Conservation (phyloP, 1,140 invertebrate species). For the Stegodyphus dumicola region DNA sequence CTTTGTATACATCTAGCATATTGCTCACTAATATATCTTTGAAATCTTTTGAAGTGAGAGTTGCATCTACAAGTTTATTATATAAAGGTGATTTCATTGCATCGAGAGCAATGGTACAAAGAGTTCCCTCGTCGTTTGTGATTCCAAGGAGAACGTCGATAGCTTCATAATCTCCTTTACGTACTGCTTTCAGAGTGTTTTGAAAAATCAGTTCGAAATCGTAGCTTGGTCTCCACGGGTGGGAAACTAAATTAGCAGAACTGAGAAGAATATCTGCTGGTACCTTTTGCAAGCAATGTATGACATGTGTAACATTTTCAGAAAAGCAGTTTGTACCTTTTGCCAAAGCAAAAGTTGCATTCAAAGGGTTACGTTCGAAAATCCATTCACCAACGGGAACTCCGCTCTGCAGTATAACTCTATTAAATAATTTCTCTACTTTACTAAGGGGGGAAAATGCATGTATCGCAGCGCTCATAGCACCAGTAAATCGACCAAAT, state of each 20-base stretch:
- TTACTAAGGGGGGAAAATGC: slow-evolving; percentile 61
- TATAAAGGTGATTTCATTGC: slow-evolving; percentile 44
- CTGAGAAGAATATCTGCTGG: slow-evolving; percentile 46
- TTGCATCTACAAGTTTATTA: slow-evolving; percentile 44
- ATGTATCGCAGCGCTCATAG: slow-evolving; percentile 64
- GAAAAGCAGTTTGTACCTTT: neutral
- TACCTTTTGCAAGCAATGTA: slow-evolving; percentile 58
- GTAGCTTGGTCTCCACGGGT: slow-evolving; percentile 58
- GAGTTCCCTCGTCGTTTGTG: slow-evolving; percentile 63
- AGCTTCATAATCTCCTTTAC: slow-evolving; percentile 15
- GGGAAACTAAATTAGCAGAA: neutral
- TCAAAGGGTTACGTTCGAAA: slow-evolving; percentile 61
- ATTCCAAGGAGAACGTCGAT: slow-evolving; percentile 62
- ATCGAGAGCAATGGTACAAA: slow-evolving; percentile 62
- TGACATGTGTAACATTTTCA: neutral
- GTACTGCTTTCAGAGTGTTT: slow-evolving; percentile 46
- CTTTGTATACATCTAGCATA: slow-evolving; percentile 23
- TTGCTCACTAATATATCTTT: slow-evolving; percentile 27
- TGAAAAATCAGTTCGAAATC: slow-evolving; percentile 58
- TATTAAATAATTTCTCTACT: slow-evolving; percentile 59
- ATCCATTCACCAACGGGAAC: slow-evolving; percentile 63
- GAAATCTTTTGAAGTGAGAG: slow-evolving; percentile 53
- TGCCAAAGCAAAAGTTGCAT: slow-evolving; percentile 15
- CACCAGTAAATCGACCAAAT: slow-evolving; percentile 74
- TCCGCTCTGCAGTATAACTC: slow-evolving; percentile 64